Evolutionary conservation across 2,113 vertebrate genomes (phyloP), one percentile per base, ranked within the genome.

Genomic region (Zapornia atra): DNA sequence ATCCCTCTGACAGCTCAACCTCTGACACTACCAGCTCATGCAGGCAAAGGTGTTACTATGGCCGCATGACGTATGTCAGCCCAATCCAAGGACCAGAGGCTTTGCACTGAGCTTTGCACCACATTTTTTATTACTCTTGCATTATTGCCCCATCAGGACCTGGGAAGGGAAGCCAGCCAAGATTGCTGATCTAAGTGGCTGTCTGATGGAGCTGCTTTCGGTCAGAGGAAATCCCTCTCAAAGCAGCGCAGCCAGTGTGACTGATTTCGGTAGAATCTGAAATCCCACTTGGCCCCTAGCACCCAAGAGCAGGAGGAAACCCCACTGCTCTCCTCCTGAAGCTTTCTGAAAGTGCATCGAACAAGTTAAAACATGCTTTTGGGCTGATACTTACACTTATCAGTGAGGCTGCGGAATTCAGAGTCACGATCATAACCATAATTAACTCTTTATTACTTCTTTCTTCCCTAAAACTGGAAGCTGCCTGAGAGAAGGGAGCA

Each of bases 11-110:
- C 59, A 40, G 65, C 66, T 51, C 4, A 5, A 20, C 19, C 4
- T 3, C 68, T 21, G 11, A 13, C 6, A 1, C 0, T 1, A 31
- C 33, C 24, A 17, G 31, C 59, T 79, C 6, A 5, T 12, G 17
- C 6, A 59, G 71, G 38, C 50, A 54, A 4, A 6, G 38, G 40
- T 17, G 19, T 11, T 5, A 6, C 59, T 60, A 69, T 0, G 0
- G 51, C 66, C 0, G 0, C 25, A 28, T 29, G 60, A 26, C 0
- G 0, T 18, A 53, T 1, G 1, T n/a, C 15, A 29, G 63, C 64
- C 26, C 60, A 26, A 13, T 3, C 21, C n/a, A 36, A 63, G 51
- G 59, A 53, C 54, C 34, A 29, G 14, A 60, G n/a, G 31, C 71
- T 94, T 83, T 86, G 68, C 24, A 44, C 76, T 29, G 40, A 56